Conservation (phyloP, 2,113 vertebrate genomes). For the Physeter macrocephalus region DNA sequence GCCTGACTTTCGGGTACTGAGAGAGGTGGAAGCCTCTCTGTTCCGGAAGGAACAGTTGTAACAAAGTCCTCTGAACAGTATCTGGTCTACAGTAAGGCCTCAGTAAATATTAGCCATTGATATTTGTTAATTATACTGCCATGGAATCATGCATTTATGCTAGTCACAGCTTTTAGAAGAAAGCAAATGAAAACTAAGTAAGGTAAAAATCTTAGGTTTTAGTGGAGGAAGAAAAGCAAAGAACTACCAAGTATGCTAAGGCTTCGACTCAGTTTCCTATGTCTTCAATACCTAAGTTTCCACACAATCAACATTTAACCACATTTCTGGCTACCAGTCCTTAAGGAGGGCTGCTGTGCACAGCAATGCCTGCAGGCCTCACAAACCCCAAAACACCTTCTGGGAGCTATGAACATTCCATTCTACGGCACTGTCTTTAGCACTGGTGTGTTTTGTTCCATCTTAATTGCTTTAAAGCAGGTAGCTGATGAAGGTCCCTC, state of each 20-base stretch:
- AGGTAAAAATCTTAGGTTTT: background rate
- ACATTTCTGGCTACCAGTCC: background rate
- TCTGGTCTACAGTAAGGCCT: background rate
- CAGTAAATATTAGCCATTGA: background rate
- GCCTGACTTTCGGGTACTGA: background rate
- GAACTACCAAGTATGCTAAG: background rate
- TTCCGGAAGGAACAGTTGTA: background rate
- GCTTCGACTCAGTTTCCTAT: background rate
- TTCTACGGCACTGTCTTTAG: background rate
- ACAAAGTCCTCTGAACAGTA: background rate
- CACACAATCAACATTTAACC: background rate
- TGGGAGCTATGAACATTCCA: background rate
- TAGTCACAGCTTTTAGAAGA: background rate
- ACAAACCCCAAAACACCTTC: background rate
- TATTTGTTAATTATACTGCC: background rate
- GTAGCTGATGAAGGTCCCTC: background rate
- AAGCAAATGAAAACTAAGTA: constrained; percentile 15
- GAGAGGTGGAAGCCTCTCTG: background rate
- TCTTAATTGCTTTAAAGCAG: background rate
- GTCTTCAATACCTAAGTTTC: background rate
- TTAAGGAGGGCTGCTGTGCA: background rate
- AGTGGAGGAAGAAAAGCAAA: background rate
- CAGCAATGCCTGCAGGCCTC: background rate
- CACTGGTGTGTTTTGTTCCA: background rate
- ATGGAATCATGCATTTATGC: background rate